Base-by-base conservation (phyloP, 64 coral and sea anemone species). In the Montipora sp. region DNA sequence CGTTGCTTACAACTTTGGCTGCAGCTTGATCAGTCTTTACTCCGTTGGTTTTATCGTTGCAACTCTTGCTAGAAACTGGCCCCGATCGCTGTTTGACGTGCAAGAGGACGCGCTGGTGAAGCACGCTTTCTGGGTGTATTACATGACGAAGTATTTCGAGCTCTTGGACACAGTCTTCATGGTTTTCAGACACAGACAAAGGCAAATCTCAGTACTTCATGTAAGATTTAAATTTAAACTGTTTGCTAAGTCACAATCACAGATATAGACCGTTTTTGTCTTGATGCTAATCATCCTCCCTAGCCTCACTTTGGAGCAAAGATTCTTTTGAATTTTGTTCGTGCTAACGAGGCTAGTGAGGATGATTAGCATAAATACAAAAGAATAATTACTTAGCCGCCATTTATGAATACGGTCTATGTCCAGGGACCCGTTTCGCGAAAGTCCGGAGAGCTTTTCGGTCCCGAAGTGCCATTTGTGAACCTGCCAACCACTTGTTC, bases 131-230 rank as follows among this genome's bases (percentile, higher is more conserved):
- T 96, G 78, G 57, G 86, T 96, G 21, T 99, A 99, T 80, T 96
- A 90, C 73, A 73, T 94, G 16, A 99, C 98, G 16, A 99, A 99
- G 84, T 93, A 93, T 49, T 53, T 99, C 7, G 98, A 99, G 80
- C 73, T 99, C 22, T 21, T 99, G 4, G 98, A 99, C 61, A 99
- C 98, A 16, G 81, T 99, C 11, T 96, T 99, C 60, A 99, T 99
- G 98, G 94, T 99, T 65, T 69, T 99, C 60, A 93, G 98, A 74
- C 98, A 99, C 89, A 94, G 76, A 21, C 91, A 94, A 77, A 81
- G 98, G 5, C 98, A 99, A 71, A 92, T 99, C 60, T 96, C 98
- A 8, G 88, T 99, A 47, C 89, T 99, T 49, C 98, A 99, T 94
- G 98, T 99, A 94, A 96, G 98, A 74, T 63, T 3, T 16, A 15